A percentile compares a stretch with the other conserved stretches of the same genome.
Evolutionary conservation across 2,113 vertebrate genomes (phyloP).

Genomic region (Mirounga angustirostris): DNA sequence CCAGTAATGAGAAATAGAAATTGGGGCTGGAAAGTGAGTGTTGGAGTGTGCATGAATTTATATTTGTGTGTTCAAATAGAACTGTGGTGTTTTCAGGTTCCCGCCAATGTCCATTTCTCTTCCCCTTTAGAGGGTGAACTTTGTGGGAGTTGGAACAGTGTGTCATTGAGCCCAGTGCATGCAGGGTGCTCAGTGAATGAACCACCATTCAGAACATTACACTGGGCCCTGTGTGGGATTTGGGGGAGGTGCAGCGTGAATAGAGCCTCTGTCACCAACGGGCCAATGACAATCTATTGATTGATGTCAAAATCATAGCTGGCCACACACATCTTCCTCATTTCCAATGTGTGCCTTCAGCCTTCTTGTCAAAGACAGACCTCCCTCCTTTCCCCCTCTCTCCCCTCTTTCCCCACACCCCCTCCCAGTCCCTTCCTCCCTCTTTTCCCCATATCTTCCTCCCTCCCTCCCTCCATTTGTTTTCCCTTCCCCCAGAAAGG

Average conservation of each 20-base stretch:
- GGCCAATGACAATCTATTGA: background rate
- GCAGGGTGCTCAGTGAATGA: background rate
- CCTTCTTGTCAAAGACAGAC: background rate
- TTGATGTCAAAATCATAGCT: background rate
- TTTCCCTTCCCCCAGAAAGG: background rate
- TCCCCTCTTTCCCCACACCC: fast-evolving
- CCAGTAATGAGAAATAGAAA: background rate
- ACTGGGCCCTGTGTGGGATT: conserved; percentile 23
- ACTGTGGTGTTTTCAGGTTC: background rate
- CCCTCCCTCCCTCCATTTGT: background rate
- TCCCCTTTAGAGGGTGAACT: background rate
- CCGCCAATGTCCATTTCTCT: background rate
- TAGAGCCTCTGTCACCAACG: conserved; percentile 35
- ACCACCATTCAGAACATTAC: background rate
- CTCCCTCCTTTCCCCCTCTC: too few species aligned
- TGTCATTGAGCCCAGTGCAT: background rate
- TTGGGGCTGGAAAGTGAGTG: background rate
- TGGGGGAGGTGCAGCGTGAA: background rate
- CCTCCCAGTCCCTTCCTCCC: fast-evolving
- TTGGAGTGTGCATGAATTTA: background rate
- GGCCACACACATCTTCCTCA: background rate
- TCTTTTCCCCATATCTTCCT: background rate
- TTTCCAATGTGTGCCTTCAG: background rate
- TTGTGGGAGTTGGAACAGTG: conserved; percentile 19
- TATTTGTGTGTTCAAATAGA: background rate